Evolutionary conservation across 2,888 invertebrate species (phyloP).

Genomic region (Dynastes hyllus): DNA sequence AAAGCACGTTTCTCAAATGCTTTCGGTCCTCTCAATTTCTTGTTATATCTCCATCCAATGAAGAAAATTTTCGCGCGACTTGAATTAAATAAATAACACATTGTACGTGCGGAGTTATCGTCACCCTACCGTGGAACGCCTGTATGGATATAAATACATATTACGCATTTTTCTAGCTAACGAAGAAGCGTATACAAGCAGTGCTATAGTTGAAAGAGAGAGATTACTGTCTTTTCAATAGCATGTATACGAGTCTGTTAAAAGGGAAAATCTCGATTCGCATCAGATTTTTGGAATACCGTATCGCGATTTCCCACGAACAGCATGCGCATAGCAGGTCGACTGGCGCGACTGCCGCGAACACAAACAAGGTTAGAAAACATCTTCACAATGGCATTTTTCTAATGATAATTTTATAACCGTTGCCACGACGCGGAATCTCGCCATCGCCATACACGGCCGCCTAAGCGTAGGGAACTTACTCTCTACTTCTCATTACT

Average conservation of each 20-base stretch:
- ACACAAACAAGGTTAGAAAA: slow-evolving; percentile 57
- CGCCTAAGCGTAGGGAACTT: slow-evolving; percentile 55
- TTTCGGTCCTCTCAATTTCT: too few species aligned
- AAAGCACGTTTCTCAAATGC: too few species aligned
- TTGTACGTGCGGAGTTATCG: background rate
- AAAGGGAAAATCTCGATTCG: slow-evolving; percentile 30
- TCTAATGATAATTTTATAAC: slow-evolving; percentile 62
- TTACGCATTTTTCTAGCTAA: slow-evolving; percentile 18
- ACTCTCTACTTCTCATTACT: slow-evolving; percentile 57
- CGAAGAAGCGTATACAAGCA: slow-evolving; percentile 15
- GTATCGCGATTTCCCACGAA: slow-evolving; percentile 56
- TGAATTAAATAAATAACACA: too few species aligned
- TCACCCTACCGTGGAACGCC: background rate
- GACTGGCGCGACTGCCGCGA: slow-evolving; percentile 45
- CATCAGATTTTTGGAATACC: slow-evolving; percentile 54
- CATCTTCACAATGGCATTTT: slow-evolving; percentile 60
- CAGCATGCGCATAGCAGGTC: slow-evolving; percentile 38
- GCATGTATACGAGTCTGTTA: slow-evolving; percentile 30
- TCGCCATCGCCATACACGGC: slow-evolving; percentile 60
- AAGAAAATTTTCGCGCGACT: too few species aligned
- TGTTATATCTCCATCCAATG: too few species aligned
- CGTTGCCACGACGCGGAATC: slow-evolving; percentile 55
- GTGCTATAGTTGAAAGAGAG: slow-evolving; percentile 17
- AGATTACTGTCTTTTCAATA: slow-evolving; percentile 46
- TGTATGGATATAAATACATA: slow-evolving; percentile 7